Percentiles rank a stretch among this genome's conserved stretches.
phyloP scores from a whole-genome alignment of 2,113 vertebrate genomes.

The Terrapene triunguis region DNA sequence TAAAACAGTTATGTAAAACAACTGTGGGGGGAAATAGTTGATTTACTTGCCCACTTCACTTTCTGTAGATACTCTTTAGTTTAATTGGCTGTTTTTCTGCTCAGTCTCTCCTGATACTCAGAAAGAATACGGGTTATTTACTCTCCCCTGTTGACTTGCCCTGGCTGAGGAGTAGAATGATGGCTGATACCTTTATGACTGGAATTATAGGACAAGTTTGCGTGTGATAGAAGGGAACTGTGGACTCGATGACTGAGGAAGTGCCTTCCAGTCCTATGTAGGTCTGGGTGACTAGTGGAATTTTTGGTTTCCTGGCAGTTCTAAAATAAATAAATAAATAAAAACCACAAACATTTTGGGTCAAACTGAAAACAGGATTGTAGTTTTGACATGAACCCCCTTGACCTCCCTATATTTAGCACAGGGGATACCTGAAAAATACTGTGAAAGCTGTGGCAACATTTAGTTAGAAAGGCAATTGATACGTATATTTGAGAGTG shows the following conservation, averaged over 20 bases:
- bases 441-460: neutral
- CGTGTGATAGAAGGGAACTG: neutral
- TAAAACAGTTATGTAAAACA: neutral
- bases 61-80: neutral
- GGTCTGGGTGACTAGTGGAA: neutral
- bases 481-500: neutral
- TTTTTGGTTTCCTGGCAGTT: neutral
- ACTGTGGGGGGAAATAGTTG: neutral
- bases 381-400: neutral
- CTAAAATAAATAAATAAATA: neutral
- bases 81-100: neutral
- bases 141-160: neutral
- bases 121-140: neutral
- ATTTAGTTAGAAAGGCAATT: neutral
- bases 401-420: neutral
- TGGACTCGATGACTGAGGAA: neutral
- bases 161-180: neutral
- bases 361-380: neutral
- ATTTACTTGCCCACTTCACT: neutral
- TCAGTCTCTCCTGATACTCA: neutral
- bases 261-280: neutral
- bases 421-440: neutral
- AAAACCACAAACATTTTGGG: neutral
- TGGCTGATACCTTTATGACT: neutral
- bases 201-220: neutral